phyloP scores from a whole-genome alignment of 2,113 vertebrate species.

The Prionailurus viverrinus region DNA sequence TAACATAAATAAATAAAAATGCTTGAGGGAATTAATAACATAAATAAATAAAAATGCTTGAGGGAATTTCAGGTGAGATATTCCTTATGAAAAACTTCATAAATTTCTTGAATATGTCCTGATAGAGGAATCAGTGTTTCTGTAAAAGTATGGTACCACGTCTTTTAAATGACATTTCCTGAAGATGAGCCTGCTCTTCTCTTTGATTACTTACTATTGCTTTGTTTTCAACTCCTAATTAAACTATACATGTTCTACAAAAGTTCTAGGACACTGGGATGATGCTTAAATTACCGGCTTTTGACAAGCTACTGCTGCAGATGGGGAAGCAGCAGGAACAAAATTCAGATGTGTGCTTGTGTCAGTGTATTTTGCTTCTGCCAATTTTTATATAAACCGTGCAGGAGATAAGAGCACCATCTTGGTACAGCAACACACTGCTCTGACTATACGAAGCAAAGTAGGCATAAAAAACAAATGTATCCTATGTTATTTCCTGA shows the following conservation, averaged over 20 bases:
- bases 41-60: background rate
- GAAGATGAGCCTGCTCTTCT: background rate
- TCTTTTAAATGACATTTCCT: conserved; percentile 43
- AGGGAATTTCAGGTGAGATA: background rate
- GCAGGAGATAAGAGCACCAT: background rate
- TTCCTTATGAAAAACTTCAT: background rate
- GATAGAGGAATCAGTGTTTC: background rate
- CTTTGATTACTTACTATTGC: background rate
- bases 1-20: background rate
- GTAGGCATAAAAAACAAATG: background rate
- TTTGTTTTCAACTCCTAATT: conserved; percentile 6
- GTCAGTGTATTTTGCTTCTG: background rate
- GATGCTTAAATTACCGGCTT: background rate
- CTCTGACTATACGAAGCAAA: background rate
- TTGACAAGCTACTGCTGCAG: conserved; percentile 8
- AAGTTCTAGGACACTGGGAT: background rate
- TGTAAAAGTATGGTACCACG: background rate
- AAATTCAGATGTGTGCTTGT: background rate
- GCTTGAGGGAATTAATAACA: background rate
- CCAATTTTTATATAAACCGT: background rate
- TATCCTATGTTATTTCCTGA: background rate
- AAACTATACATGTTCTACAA: conserved; percentile 36
- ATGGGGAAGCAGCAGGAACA: conserved; percentile 28
- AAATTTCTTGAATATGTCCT: background rate
- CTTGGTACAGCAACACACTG: background rate